Evolutionary conservation across 2,113 vertebrate species (phyloP), one percentile per base, ranked within the genome.

Genomic region (Dascyllus trimaculatus): DNA sequence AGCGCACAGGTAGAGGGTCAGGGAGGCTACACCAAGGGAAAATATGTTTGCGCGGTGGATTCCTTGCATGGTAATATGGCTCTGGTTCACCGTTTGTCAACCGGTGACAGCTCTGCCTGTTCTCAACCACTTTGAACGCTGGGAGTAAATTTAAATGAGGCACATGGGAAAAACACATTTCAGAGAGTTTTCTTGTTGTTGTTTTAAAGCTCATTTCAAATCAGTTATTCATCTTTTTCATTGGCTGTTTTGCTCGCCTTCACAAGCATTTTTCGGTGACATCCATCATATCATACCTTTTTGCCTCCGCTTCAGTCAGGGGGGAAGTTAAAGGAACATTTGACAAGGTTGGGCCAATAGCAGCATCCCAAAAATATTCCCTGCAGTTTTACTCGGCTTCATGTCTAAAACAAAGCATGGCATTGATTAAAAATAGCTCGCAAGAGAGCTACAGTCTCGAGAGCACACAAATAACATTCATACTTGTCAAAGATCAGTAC

Each of bases 61-160:
- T 82, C 81, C 71, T 86, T 83, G 80, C 80, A 75, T 75, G 78
- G 64, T 40, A 62, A 68, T 79, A 59, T 63, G 74, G 57, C 76
- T 83, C 32, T 71, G 13, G 35, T 71, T 81, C 72, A 45, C 19
- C 15, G 11, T 67, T 75, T 69, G 64, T 84, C 75, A 72, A 43
- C 71, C 78, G 72, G 62, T 73, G 61, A 85, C 83, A 73, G 85
- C 78, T 53, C 57, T 53, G 84, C n/a, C 26, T 86, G 66, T 43
- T 75, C 76, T 71, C 67, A 80, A 35, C 45, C 32, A 40, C 87
- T 89, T 87, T 91, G 71, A 92, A 88, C 78, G 43, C 35, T 38
- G 69, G 56, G 63, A 74, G 62, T 62, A 84, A 78, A 86, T 77
- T 71, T 54, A 79, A 78, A 88, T 59, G 69, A 89, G 77, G 19